Evolutionary conservation across 1,140 invertebrate species (phyloP).

Genomic region (Caerostris darwini): DNA sequence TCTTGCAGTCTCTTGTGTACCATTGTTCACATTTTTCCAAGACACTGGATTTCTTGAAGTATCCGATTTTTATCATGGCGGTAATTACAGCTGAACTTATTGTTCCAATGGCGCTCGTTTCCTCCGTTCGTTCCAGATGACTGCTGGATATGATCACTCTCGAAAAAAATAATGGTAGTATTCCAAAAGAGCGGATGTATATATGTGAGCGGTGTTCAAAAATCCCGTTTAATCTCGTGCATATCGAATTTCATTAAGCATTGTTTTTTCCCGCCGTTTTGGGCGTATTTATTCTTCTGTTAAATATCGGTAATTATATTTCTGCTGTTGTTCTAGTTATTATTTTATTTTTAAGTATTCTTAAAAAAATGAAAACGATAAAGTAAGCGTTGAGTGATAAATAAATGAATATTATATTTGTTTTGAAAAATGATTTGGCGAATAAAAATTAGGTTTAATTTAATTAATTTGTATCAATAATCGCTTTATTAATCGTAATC

Average conservation of each 20-base stretch:
- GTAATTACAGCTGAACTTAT: slow-evolving; percentile 19
- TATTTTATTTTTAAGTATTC: too few species aligned
- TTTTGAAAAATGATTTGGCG: too few species aligned
- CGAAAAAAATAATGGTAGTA: background rate
- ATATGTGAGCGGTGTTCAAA: background rate
- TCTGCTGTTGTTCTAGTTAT: too few species aligned
- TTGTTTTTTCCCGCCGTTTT: background rate
- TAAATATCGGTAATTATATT: too few species aligned
- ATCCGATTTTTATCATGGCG: background rate
- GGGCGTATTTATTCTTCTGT: background rate
- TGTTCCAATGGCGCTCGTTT: background rate
- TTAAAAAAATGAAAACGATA: too few species aligned
- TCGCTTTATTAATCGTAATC: too few species aligned
- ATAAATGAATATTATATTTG: too few species aligned
- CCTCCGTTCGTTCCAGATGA: background rate
- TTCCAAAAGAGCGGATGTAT: background rate
- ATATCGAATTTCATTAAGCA: background rate
- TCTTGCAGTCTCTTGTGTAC: background rate
- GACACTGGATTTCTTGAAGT: background rate
- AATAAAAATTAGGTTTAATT: too few species aligned
- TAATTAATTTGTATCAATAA: too few species aligned
- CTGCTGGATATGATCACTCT: slow-evolving; percentile 3
- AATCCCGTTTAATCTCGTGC: slow-evolving; percentile 10
- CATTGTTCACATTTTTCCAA: slow-evolving; percentile 14
- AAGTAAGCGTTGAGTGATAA: too few species aligned